Percentiles rank a stretch among this genome's conserved stretches.
Evolutionary conservation across 2,113 vertebrate species (phyloP).

Genomic region (Emydura subglobosa): DNA sequence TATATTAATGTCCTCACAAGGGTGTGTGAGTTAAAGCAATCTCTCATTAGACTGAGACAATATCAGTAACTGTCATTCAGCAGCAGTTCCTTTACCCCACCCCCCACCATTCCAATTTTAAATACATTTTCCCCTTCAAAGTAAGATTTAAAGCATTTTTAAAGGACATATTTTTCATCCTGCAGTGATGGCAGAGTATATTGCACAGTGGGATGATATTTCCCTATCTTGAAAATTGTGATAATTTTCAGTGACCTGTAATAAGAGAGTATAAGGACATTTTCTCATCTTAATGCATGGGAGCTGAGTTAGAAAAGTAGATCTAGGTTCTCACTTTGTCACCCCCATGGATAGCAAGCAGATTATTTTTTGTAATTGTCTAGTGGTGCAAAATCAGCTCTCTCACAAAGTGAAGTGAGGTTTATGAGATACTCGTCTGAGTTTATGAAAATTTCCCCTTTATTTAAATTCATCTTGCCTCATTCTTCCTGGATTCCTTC

Average conservation of each 20-base stretch:
- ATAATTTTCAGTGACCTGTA: neutral
- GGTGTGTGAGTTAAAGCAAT: conserved; percentile 53
- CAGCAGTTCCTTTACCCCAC: conserved; percentile 2
- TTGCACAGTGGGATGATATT: neutral
- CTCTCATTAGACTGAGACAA: conserved; percentile 43
- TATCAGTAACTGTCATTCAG: conserved; percentile 43
- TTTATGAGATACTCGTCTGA: neutral
- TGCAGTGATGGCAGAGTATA: neutral
- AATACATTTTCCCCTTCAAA: conserved; percentile 42
- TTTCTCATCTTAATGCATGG: neutral
- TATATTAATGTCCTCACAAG: conserved; percentile 58
- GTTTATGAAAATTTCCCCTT: neutral
- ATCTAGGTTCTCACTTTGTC: neutral
- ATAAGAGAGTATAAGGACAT: neutral
- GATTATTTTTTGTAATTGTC: neutral
- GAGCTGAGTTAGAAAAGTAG: neutral
- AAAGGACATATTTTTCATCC: conserved; percentile 13
- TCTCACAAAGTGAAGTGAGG: neutral
- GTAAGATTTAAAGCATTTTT: conserved; percentile 29
- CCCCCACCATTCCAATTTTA: conserved; percentile 34
- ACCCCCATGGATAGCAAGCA: neutral
- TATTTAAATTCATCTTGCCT: neutral
- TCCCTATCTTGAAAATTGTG: neutral
- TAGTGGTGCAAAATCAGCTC: neutral
- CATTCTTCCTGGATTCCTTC: neutral